These are phyloP conservation scores for Acronicta leporina DNA, from an alignment of 2,888 invertebrate genomes.

Conservation along the genomic window DNA sequence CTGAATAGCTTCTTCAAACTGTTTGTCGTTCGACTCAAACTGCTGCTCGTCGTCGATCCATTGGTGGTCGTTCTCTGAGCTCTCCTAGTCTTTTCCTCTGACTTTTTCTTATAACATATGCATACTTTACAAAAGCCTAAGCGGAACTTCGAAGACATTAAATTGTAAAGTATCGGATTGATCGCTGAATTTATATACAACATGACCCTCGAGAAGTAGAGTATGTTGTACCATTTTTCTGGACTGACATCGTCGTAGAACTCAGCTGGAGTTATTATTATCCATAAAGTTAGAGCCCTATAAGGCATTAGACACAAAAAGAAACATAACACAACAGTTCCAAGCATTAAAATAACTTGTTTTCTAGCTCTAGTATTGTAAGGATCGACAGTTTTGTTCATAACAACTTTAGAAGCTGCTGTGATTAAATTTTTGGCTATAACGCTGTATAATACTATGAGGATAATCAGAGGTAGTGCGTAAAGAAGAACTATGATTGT, in stretches of 20 bases:
- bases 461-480: conserved; percentile 93
- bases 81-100: conserved; percentile 78
- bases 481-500: conserved; percentile 94
- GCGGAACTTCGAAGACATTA: conserved; percentile 97
- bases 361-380: conserved; percentile 92
- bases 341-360: conserved; percentile 96
- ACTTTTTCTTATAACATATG: conserved; percentile 85
- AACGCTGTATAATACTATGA: conserved; percentile 94
- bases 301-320: conserved; percentile 97
- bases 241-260: conserved; percentile 91
- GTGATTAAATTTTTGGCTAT: conserved; percentile 95
- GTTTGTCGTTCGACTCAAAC: conserved; percentile 90
- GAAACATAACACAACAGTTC: conserved; percentile 95
- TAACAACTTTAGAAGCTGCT: conserved; percentile 90
- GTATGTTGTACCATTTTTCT: conserved; percentile 94
- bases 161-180: conserved; percentile 97
- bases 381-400: conserved; percentile 92
- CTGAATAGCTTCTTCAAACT: conserved; percentile 87
- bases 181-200: conserved; percentile 96
- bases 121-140: conserved; percentile 93
- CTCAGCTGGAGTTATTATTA: conserved; percentile 93
- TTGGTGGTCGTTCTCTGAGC: conserved; percentile 88
- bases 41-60: conserved; percentile 89
- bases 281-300: conserved; percentile 94
- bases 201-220: conserved; percentile 96